Base-by-base conservation (phyloP, 2,113 vertebrate genomes). In the Peromyscus californicus region DNA sequence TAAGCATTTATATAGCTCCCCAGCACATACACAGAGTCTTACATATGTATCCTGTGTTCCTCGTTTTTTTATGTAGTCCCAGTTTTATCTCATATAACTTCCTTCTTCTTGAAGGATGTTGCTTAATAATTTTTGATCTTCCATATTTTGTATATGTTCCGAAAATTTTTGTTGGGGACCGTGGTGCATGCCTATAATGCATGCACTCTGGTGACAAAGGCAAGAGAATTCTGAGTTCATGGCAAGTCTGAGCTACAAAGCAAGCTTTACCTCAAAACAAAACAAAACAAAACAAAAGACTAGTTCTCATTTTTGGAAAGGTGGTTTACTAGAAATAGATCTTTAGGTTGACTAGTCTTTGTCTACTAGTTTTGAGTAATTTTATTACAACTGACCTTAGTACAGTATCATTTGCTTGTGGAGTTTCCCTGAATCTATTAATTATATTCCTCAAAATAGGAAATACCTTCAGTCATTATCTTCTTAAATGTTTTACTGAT, bases 401-500 rank as follows among this genome's bases (percentile, higher is more conserved):
- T 39, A 61, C 21, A 83, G 7, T 74, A 80, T 87, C 21, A 93
- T 75, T 61, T 93, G 48, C 16, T 85, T 88, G 3, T 74, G 24
- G 10, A 69, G 26, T 59, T 59, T 95, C 72, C 36, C 42, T 67
- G 39, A 13, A 63, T 89, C 36, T 91, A 6, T 78, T n/a, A 83
- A 42, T 36, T 78, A 33, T 79, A 80, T 95, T 70, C 17, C n/a
- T 90, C 39, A 70, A 92, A 79, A 29, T 72, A 63, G 26, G 36
- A 61, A 51, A 57, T 5, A 22, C 67, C 79, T 88, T 80, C 8
- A 91, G 63, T 72, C 12, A 70, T 75, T 90, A 61, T 83, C 85
- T 94, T 42, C 84, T 95, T 36, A 91, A 69, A 65, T 83, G 74
- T 72, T 95, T 84, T 72, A 24, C 59, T 88, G 67, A 57, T 24